These are phyloP conservation scores for Trichonephila clavipes DNA, from an alignment of 1,140 invertebrate genomes.

Conservation along the genomic window DNA sequence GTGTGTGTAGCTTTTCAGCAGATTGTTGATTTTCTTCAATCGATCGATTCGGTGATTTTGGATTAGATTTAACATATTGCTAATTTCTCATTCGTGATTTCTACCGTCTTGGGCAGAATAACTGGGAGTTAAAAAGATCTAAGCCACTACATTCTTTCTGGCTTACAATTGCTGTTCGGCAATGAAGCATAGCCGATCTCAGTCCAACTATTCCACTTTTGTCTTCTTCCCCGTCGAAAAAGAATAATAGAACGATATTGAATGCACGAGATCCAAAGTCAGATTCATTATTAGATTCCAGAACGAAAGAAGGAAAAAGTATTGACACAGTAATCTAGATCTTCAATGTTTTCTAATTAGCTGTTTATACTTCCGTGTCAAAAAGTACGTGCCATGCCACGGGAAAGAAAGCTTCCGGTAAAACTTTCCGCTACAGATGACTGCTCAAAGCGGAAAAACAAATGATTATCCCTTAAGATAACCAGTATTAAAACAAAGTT, in stretches of 20 bases:
- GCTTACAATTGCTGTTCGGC: neutral
- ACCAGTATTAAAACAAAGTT: conserved; percentile 35
- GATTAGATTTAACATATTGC: neutral
- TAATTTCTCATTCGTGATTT: neutral
- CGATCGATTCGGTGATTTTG: neutral
- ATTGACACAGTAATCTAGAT: conserved; percentile 47
- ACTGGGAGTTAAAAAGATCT: neutral
- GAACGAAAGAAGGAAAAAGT: conserved; percentile 48
- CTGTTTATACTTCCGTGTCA: conserved; percentile 56
- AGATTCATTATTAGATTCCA: conserved; percentile 49
- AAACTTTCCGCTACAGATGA: conserved; percentile 29
- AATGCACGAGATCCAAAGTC: conserved; percentile 38
- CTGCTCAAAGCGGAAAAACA: conserved; percentile 20
- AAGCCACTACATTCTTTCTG: neutral
- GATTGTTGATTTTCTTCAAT: no score
- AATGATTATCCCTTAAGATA: neutral
- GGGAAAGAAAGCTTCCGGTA: conserved; percentile 47
- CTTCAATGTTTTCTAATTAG: conserved; percentile 57
- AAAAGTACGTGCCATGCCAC: conserved; percentile 51
- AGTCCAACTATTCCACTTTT: neutral
- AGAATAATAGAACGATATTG: conserved; percentile 26
- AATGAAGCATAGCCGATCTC: conserved; percentile 24
- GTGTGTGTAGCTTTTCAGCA: neutral
- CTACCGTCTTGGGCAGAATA: neutral
- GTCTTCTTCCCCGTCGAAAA: neutral